Evolutionary conservation across 2,888 invertebrate genomes (phyloP), one percentile per base, ranked within the genome.

Genomic region (Atherix ibis): DNA sequence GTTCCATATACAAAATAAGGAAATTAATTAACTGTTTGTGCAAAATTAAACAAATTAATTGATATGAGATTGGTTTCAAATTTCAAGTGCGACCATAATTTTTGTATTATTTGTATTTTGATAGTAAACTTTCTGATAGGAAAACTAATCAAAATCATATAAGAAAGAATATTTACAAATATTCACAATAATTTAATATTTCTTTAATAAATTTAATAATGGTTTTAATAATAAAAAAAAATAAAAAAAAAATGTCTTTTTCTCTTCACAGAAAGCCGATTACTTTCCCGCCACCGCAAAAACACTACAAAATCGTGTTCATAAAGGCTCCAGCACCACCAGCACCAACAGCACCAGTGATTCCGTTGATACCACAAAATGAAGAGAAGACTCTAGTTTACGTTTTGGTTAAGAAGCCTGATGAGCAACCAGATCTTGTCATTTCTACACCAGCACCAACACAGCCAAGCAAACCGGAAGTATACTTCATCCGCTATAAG

Each of bases 281-380:
- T 42, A 51, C 54, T 32, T 63, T 68, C 27, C 63, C 68, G 16
- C 64, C 73, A 16, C 71, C 79, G n/a, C 78, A 79, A 55, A 79
- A 78, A 48, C 78, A 80, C 52, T 80, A 79, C 66, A 78, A 79
- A 56, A 80, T 80, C 49, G 75, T 80, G 37, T 79, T 80, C 66
- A 79, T 80, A 54, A 79, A 79, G 67, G 72, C 72, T 14, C 72
- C 72, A 38, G 70, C 72, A 27, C 69, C 73, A 34, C 72, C 73
- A 4, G 68, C 70, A 35, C 73, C 72, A 15, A 69, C 67, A 19
- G 71, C 68, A 2, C 72, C 72, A 13, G 46, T 71, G 33, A 72
- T 72, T 48, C 72, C 63, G 37, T 54, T 69, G 12, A 68, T 73
- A 42, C 74, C 74, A 19, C 77, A 74, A 49, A 75, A 75, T 48